Evolutionary conservation across 2,113 vertebrate species (phyloP).

Genomic region (Oenanthe melanoleuca): DNA sequence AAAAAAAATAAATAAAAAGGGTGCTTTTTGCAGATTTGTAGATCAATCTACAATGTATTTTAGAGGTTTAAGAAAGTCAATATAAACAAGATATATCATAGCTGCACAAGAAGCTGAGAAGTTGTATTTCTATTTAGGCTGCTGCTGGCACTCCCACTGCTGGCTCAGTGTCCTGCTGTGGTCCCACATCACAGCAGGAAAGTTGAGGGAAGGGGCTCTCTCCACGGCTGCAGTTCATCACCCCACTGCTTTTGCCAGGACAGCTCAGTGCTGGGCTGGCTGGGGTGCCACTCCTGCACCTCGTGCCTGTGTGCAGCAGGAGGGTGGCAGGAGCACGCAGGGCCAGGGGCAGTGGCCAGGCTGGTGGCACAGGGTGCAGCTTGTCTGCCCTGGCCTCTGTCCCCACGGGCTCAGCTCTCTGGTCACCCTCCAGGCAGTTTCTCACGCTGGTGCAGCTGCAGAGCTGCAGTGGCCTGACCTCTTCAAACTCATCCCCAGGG

Average conservation of each 20-base stretch:
- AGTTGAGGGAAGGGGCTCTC: not conserved
- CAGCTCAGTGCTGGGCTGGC: not conserved
- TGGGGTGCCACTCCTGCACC: not conserved
- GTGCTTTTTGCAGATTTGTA: slow-evolving; percentile 62
- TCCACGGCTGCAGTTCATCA: not conserved
- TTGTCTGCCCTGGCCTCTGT: not conserved
- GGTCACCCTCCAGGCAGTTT: not conserved
- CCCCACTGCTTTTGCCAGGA: rapidly evolving
- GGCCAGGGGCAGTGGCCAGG: not conserved
- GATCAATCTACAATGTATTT: slow-evolving; percentile 67
- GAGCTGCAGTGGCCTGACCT: not conserved
- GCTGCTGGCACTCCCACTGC: not conserved
- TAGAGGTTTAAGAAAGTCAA: slow-evolving; percentile 66
- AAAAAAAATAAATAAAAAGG: not conserved
- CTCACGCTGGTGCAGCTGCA: not conserved
- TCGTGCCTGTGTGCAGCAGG: not conserved
- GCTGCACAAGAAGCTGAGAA: not conserved
- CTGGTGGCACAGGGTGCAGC: not conserved
- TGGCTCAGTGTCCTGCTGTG: rapidly evolving
- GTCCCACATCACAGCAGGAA: not conserved
- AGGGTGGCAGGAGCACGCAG: not conserved
- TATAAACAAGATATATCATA: slow-evolving; percentile 65
- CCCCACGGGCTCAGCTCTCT: not conserved
- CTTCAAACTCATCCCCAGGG: not conserved
- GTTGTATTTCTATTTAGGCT: slow-evolving; percentile 23